Evolutionary conservation across 2,888 invertebrate species (phyloP).

Genomic region (Ochropleura leucogaster): DNA sequence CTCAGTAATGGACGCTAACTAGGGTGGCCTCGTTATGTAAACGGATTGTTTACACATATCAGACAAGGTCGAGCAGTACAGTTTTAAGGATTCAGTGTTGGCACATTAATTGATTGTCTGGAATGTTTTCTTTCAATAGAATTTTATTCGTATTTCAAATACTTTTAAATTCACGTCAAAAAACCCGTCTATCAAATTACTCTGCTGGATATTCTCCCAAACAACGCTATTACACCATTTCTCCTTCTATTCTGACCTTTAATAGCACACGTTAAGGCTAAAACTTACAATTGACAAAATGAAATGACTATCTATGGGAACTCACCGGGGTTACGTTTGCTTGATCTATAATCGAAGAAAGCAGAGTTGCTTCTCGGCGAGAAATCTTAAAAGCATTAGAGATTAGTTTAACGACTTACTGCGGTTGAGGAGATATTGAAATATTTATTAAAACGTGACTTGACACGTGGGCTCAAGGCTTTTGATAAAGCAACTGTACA

Average conservation of each 20-base stretch:
- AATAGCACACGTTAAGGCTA: background rate
- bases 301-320: background rate
- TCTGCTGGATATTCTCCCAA: background rate
- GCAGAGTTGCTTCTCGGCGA: constrained; percentile 29
- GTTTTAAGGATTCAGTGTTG: constrained; percentile 62
- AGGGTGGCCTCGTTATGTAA: constrained; percentile 82
- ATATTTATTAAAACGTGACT: constrained; percentile 50
- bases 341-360: constrained; percentile 53
- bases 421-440: constrained; percentile 52
- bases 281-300: background rate
- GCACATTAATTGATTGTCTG: constrained; percentile 30
- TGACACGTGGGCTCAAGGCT: constrained; percentile 36
- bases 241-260: background rate
- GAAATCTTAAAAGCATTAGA: constrained; percentile 49
- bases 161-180: no score
- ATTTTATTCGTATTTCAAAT: constrained; percentile 2
- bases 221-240: background rate
- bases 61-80: constrained; percentile 76
- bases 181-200: background rate
- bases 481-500: constrained; percentile 31
- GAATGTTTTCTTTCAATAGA: constrained; percentile 27
- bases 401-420: constrained; percentile 48
- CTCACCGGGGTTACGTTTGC: background rate
- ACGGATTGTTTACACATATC: constrained; percentile 78
- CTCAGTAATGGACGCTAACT: constrained; percentile 72